Evolutionary conservation across 2,113 vertebrate genomes (phyloP).

Genomic region (Peromyscus californicus): DNA sequence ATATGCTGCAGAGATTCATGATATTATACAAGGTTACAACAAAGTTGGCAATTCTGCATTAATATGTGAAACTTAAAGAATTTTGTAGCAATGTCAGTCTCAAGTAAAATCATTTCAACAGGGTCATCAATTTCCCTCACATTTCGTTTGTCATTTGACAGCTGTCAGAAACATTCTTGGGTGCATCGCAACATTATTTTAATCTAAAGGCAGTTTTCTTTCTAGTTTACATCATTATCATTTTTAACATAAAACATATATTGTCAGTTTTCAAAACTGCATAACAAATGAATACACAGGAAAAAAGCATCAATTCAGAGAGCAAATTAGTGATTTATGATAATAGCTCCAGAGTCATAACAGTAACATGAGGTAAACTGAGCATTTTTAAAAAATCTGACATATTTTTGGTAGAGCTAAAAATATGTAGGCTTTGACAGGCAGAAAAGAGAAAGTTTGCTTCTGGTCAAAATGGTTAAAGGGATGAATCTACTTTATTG

Average conservation of each 20-base stretch:
- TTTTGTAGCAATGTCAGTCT: background rate
- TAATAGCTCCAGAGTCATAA: background rate
- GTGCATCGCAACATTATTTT: constrained; percentile 21
- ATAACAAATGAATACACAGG: background rate
- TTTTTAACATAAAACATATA: constrained; percentile 29
- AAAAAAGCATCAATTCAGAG: background rate
- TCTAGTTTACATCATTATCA: background rate
- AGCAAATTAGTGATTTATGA: background rate
- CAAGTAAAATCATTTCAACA: background rate
- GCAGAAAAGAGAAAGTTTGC: background rate
- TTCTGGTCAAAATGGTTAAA: background rate
- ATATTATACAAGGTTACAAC: background rate
- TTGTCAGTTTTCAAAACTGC: background rate
- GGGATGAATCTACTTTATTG: background rate
- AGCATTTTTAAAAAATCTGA: background rate
- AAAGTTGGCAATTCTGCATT: background rate
- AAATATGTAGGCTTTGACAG: background rate
- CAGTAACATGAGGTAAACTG: background rate
- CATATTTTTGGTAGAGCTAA: background rate
- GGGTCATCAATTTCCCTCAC: background rate
- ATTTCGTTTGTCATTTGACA: background rate
- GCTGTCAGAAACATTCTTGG: background rate
- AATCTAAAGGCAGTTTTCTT: constrained; percentile 31
- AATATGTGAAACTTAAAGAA: background rate
- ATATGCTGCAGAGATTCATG: background rate